Conservation (phyloP, 2,113 vertebrate genomes). For the Crocuta crocuta region DNA sequence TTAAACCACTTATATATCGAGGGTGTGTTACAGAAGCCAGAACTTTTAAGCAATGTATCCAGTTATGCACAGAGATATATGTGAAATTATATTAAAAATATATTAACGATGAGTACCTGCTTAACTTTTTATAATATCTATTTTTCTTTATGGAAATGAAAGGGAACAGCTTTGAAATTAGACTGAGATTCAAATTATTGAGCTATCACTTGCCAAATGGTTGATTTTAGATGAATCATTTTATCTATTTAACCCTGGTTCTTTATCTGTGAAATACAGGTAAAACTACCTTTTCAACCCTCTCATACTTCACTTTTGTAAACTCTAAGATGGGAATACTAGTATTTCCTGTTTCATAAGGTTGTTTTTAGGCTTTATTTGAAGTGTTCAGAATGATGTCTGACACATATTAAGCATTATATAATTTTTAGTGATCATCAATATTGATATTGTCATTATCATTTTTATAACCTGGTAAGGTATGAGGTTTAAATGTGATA, state of each 20-base stretch:
- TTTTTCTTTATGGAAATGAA: not conserved
- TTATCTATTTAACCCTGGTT: not conserved
- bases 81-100: not conserved
- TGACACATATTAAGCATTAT: not conserved
- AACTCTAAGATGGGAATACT: not conserved
- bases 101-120: not conserved
- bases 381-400: not conserved
- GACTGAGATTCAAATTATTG: not conserved
- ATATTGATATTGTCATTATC: not conserved
- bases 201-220: not conserved
- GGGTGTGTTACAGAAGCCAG: not conserved
- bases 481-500: not conserved
- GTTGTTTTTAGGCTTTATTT: not conserved
- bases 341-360: not conserved
- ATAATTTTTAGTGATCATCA: not conserved
- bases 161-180: not conserved
- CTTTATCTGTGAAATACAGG: not conserved
- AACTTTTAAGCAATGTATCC: not conserved
- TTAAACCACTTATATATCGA: not conserved
- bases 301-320: not conserved
- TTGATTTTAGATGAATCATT: not conserved
- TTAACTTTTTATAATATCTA: not conserved
- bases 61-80: not conserved
- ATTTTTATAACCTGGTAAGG: not conserved
- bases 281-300: not conserved